Conservation (phyloP, 2,797 vertebrate species). For the Oreochromis mossambicus region DNA sequence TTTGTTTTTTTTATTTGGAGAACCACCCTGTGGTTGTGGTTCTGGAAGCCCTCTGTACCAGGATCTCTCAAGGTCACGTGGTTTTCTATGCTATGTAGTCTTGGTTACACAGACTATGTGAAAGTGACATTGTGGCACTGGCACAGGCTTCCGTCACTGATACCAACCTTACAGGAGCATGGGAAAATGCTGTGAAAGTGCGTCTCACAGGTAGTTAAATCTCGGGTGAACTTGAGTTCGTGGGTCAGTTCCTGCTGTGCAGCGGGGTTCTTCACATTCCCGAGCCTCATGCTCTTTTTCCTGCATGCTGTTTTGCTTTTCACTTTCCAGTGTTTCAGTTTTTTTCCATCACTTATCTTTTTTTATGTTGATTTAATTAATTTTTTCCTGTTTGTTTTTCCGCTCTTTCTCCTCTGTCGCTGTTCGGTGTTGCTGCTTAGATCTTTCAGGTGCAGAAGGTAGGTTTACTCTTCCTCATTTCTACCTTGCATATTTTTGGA, state of each 20-base stretch:
- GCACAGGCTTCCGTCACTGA: neutral
- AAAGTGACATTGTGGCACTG: neutral
- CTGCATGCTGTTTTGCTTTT: neutral
- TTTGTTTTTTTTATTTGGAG: neutral
- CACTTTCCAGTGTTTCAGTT: neutral
- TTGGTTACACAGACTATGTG: neutral
- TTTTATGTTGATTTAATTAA: neutral
- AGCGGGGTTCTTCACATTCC: conserved; percentile 5
- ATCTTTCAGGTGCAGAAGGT: conserved; percentile 99
- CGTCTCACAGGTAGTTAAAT: neutral
- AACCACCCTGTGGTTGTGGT: neutral
- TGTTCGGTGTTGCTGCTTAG: conserved; percentile 67
- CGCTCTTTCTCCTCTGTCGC: conserved; percentile 23
- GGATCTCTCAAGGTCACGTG: neutral
- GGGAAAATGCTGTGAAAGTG: neutral
- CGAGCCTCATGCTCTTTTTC: neutral
- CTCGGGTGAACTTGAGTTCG: conserved; percentile 11
- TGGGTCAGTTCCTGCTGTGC: neutral
- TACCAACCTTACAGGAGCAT: neutral
- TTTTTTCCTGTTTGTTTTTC: conserved; percentile 5
- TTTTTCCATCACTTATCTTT: neutral
- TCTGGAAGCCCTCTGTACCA: neutral
- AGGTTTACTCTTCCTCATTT: conserved; percentile 60
- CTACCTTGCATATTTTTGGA: neutral
- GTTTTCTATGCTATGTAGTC: neutral